Conservation (phyloP, 2,113 vertebrate genomes). For the Hiodon alosoides region DNA sequence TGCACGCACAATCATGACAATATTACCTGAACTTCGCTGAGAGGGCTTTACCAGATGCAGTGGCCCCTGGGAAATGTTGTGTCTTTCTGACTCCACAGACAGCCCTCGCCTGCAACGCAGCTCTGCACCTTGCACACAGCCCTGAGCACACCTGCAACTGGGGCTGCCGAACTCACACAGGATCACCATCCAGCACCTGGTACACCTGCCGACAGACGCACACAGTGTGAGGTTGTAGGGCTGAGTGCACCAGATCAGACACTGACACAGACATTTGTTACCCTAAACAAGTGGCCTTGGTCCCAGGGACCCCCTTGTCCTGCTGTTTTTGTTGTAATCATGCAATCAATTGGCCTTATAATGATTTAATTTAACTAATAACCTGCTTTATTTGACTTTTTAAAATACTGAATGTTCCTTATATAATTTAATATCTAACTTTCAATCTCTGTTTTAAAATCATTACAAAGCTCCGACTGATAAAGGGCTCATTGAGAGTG, state of each 20-base stretch:
- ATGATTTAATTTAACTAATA: too few relatives aligned
- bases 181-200: conserved; percentile 44
- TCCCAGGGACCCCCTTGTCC: too few relatives aligned
- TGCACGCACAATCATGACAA: background rate
- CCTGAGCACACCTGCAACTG: conserved; percentile 38
- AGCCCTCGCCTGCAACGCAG: conserved; percentile 19
- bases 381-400: too few relatives aligned
- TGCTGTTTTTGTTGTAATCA: too few relatives aligned
- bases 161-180: conserved; percentile 37
- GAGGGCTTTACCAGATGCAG: conserved; percentile 10
- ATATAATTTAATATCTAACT: too few relatives aligned
- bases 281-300: too few relatives aligned
- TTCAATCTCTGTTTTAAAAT: too few relatives aligned
- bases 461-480: too few relatives aligned
- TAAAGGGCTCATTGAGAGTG: too few relatives aligned
- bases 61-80: conserved; percentile 42
- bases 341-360: too few relatives aligned
- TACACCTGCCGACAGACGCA: conserved; percentile 38
- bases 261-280: background rate
- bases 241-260: background rate
- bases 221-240: too few relatives aligned
- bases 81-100: conserved; percentile 25
- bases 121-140: conserved; percentile 14
- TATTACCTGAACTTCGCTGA: conserved; percentile 11
- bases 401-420: too few relatives aligned